Conservation (phyloP, 1,140 invertebrate genomes). For the Drosophila subpulchrella region DNA sequence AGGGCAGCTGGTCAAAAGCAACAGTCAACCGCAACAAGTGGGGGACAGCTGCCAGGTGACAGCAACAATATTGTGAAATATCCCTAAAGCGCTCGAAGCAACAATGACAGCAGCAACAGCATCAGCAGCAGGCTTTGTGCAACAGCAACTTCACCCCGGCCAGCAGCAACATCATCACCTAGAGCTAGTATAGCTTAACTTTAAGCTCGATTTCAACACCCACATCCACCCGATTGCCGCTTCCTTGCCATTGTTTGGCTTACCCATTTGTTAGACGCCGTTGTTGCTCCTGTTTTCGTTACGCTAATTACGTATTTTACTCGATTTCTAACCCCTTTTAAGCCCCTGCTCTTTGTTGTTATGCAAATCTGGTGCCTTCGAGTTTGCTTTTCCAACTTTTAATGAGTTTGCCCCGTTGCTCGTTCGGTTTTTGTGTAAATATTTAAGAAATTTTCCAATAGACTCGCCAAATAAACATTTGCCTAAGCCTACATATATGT, state of each 20-base stretch:
- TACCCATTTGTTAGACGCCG: constrained; percentile 10
- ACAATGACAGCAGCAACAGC: constrained; percentile 8
- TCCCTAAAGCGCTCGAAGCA: constrained; percentile 54
- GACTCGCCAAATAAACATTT: constrained; percentile 53
- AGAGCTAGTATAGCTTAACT: background rate
- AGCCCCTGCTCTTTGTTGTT: constrained; percentile 28
- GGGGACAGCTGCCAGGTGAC: constrained; percentile 60
- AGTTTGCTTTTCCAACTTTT: constrained; percentile 42
- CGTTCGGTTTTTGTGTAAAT: constrained; percentile 57
- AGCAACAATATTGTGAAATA: constrained; percentile 73
- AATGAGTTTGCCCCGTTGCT: constrained; percentile 41
- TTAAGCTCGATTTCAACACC: constrained; percentile 11
- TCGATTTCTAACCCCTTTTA: constrained; percentile 9
- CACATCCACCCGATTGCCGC: background rate
- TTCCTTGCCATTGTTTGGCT: background rate
- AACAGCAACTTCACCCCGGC: constrained; percentile 5
- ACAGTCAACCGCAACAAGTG: constrained; percentile 69
- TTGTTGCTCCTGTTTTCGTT: background rate
- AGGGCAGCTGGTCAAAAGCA: constrained; percentile 23
- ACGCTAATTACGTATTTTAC: constrained; percentile 41
- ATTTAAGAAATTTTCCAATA: constrained; percentile 58
- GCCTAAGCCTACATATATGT: constrained; percentile 21
- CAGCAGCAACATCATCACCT: background rate
- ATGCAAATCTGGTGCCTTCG: constrained; percentile 15
- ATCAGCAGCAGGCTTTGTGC: background rate